phyloP scores from a whole-genome alignment of 2,797 vertebrate genomes.

The Malacoraja senta region DNA sequence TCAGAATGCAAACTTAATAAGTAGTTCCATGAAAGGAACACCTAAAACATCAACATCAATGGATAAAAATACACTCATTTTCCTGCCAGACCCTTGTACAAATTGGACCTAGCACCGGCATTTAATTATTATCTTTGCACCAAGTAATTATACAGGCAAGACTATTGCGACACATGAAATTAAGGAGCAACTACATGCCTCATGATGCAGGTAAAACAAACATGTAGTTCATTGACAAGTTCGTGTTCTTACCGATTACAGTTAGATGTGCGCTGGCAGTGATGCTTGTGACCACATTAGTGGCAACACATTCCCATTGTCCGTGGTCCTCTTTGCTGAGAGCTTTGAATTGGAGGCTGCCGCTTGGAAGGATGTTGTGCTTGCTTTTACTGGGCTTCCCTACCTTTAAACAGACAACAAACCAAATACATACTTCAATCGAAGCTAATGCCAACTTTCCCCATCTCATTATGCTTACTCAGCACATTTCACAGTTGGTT shows the following conservation, averaged over 20 bases:
- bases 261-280: conserved; percentile 98
- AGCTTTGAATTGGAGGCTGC: conserved; percentile 91
- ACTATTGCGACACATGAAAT: neutral
- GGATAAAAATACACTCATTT: neutral
- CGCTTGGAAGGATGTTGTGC: conserved; percentile 89
- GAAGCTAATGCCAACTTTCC: neutral
- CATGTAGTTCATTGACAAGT: neutral
- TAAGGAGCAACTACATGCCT: neutral
- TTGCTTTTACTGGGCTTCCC: conserved; percentile 98
- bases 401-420: conserved; percentile 69
- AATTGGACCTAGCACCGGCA: neutral
- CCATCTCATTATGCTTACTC: neutral
- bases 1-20: neutral
- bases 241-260: conserved; percentile 75
- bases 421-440: conserved; percentile 35
- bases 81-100: neutral
- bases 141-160: conserved; percentile 16
- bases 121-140: conserved; percentile 4
- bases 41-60: neutral
- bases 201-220: neutral
- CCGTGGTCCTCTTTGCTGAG: conserved; percentile 98
- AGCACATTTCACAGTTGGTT: neutral
- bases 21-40: conserved; percentile 5
- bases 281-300: conserved; percentile 97
- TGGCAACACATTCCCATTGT: conserved; percentile 97